Evolutionary conservation across 1,140 invertebrate species (phyloP).

Genomic region (Drosophila santomea): DNA sequence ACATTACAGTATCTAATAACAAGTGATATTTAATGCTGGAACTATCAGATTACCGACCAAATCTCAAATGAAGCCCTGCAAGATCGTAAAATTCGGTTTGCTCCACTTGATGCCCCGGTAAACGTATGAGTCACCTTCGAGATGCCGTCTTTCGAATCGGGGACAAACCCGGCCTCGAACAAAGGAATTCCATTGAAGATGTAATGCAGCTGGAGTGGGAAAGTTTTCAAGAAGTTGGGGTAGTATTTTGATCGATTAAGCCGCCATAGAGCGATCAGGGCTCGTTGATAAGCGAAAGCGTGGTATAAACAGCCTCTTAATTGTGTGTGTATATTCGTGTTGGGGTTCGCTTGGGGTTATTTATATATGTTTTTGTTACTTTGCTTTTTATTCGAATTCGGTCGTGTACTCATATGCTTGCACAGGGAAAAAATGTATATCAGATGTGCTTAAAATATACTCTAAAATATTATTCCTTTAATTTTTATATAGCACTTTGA

Average conservation of each 20-base stretch:
- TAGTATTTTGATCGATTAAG: constrained; percentile 67
- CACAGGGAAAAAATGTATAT: background rate
- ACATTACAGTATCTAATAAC: constrained; percentile 63
- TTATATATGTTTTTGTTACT: constrained; percentile 11
- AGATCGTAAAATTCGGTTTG: constrained; percentile 42
- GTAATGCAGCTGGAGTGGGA: constrained; percentile 45
- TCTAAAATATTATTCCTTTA: background rate
- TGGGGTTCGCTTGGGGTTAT: constrained; percentile 40
- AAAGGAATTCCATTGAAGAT: constrained; percentile 78
- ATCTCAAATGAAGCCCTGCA: constrained; percentile 70
- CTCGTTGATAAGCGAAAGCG: constrained; percentile 75
- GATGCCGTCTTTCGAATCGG: constrained; percentile 25
- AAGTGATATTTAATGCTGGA: constrained; percentile 53
- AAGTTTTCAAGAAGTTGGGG: background rate
- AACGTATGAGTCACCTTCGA: constrained; percentile 62
- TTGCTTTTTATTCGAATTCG: constrained; percentile 16
- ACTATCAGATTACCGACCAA: constrained; percentile 60
- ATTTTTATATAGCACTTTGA: too few relatives aligned
- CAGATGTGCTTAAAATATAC: too few relatives aligned
- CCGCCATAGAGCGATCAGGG: constrained; percentile 42
- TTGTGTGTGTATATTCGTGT: constrained; percentile 51
- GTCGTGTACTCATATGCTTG: constrained; percentile 6
- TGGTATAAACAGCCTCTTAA: constrained; percentile 60
- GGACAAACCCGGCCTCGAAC: constrained; percentile 37
- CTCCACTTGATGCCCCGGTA: constrained; percentile 42